phyloP scores from a whole-genome alignment of 2,797 vertebrate species.

The Discoglossus pictus region DNA sequence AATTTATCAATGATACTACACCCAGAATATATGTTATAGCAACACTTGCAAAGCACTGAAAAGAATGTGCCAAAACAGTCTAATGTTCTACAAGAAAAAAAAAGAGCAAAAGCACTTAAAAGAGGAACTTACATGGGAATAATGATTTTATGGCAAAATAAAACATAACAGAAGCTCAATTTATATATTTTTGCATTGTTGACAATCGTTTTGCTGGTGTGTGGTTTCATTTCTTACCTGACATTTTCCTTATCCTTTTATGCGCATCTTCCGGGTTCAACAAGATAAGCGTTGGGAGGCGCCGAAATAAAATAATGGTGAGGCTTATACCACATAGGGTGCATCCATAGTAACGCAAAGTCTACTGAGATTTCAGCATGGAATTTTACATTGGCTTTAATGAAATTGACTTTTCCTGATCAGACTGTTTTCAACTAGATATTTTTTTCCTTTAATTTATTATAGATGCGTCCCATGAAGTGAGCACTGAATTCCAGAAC shows the following conservation, averaged over 20 bases:
- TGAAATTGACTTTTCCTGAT: no score
- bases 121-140: constrained; percentile 48
- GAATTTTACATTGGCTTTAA: no score
- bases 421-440: no score
- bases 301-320: constrained; percentile 73
- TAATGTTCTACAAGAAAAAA: constrained; percentile 46
- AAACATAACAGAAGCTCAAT: constrained; percentile 54
- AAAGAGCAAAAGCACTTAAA: constrained; percentile 47
- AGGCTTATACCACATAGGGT: constrained; percentile 64
- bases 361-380: background rate
- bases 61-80: constrained; percentile 22
- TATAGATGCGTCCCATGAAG: no score
- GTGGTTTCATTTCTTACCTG: constrained; percentile 60
- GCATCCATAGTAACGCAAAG: background rate
- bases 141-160: constrained; percentile 57
- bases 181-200: constrained; percentile 49
- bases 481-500: no score
- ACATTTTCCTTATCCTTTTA: constrained; percentile 69
- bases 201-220: constrained; percentile 53
- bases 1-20: no score
- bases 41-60: constrained; percentile 18
- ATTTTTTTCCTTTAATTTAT: no score
- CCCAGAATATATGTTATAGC: background rate
- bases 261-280: constrained; percentile 65
- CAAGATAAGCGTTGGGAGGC: constrained; percentile 64